Conservation (phyloP, 2,113 vertebrate genomes). For the Guaruba guarouba region DNA sequence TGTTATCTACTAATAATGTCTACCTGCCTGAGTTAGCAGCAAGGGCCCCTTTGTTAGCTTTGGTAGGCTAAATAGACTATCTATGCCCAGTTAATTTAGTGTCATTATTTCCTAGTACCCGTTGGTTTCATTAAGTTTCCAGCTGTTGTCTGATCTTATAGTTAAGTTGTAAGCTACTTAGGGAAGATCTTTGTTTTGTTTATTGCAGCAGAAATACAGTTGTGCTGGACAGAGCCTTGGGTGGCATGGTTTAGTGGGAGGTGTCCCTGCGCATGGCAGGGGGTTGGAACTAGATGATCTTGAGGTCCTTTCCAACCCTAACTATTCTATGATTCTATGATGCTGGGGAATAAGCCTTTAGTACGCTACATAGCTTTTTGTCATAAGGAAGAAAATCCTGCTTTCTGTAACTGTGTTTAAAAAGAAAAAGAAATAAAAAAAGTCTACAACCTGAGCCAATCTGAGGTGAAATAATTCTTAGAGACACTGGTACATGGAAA, state of each 20-base stretch:
- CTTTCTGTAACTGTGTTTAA: not conserved
- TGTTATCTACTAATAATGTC: not conserved
- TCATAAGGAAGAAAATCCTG: not conserved
- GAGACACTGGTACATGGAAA: not conserved
- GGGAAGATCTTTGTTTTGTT: conserved; percentile 1
- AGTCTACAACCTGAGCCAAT: not conserved
- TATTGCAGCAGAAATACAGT: not conserved
- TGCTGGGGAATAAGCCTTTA: conserved; percentile 7
- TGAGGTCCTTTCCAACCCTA: too few species aligned
- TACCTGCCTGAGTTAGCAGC: not conserved
- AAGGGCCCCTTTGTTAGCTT: not conserved
- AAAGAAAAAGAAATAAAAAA: not conserved
- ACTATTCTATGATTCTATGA: not conserved
- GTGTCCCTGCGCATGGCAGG: too few species aligned
- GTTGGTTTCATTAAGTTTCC: conserved; percentile 2
- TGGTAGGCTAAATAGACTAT: not conserved
- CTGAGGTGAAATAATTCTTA: conserved; percentile 6
- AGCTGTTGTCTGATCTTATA: not conserved
- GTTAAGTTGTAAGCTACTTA: not conserved
- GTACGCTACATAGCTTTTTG: not conserved
- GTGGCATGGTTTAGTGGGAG: too few species aligned
- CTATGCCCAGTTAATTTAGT: not conserved
- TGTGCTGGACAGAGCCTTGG: not conserved
- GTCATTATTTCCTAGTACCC: not conserved
- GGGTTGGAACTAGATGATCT: too few species aligned